phyloP scores from a whole-genome alignment of 2,888 invertebrate genomes.

The Euproctis similis region DNA sequence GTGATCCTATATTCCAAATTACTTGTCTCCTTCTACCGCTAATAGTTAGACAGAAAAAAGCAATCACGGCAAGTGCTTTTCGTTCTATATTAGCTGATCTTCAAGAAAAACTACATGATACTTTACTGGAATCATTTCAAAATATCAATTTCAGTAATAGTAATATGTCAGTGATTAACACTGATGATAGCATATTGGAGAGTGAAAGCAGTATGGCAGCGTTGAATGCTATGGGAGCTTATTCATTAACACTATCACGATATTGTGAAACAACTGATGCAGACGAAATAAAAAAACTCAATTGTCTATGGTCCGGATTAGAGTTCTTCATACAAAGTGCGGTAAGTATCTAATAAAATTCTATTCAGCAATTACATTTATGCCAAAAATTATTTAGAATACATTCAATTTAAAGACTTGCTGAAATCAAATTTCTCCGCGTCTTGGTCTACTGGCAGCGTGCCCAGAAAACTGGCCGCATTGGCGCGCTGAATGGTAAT shows the following conservation, averaged over 20 bases:
- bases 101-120: constrained; percentile 57
- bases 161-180: constrained; percentile 28
- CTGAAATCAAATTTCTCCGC: no score
- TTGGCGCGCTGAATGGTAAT: no score
- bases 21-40: constrained; percentile 55
- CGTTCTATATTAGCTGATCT: constrained; percentile 57
- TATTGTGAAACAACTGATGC: constrained; percentile 54
- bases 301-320: constrained; percentile 51
- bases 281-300: constrained; percentile 50
- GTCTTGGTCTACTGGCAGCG: no score
- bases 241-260: constrained; percentile 53
- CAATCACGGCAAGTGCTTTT: constrained; percentile 48
- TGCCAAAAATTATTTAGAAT: no score
- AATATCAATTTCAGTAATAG: constrained; percentile 46
- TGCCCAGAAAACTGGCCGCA: no score
- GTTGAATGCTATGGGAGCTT: constrained; percentile 61
- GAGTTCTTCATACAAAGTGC: constrained; percentile 55
- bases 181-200: constrained; percentile 41
- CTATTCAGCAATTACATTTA: no score
- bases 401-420: no score
- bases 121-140: constrained; percentile 51
- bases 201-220: constrained; percentile 42
- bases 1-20: constrained; percentile 55
- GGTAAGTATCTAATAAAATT: constrained; percentile 57
- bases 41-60: constrained; percentile 58